A percentile compares a stretch with the other conserved stretches of the same genome.
Evolutionary conservation across 2,113 vertebrate species (phyloP).

Genomic region (Ornithorhynchus anatinus): DNA sequence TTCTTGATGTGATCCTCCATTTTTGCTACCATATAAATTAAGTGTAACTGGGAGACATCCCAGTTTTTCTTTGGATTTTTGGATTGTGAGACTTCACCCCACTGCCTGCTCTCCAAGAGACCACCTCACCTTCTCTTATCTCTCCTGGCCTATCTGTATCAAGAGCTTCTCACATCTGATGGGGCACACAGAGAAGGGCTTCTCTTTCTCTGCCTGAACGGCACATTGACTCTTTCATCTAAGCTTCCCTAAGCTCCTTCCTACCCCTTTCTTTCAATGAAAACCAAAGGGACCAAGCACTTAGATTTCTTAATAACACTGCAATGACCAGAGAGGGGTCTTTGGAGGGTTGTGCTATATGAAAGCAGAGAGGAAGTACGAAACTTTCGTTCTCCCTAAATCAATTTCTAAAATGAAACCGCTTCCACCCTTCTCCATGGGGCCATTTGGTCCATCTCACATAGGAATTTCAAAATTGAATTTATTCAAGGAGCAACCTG

Average conservation of each 20-base stretch:
- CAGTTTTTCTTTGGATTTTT: background rate
- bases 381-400: background rate
- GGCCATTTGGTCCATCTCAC: background rate
- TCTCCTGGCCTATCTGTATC: background rate
- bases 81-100: background rate
- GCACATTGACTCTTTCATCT: background rate
- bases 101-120: background rate
- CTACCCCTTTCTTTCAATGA: background rate
- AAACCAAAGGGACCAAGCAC: background rate
- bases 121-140: conserved; percentile 14
- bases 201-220: background rate
- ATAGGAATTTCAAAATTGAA: background rate
- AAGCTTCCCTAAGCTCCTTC: conserved; percentile 12
- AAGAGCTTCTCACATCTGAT: conserved; percentile 2
- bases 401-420: background rate
- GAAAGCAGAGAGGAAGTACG: background rate
- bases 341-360: background rate
- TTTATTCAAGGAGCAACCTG: background rate
- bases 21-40: background rate
- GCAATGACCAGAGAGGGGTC: background rate
- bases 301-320: conserved; percentile 26
- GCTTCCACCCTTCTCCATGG: background rate
- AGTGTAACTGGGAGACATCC: background rate
- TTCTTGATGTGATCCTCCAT: background rate
- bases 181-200: background rate